Conservation (phyloP, 2,797 vertebrate genomes). For the Steatocranus sp. region DNA sequence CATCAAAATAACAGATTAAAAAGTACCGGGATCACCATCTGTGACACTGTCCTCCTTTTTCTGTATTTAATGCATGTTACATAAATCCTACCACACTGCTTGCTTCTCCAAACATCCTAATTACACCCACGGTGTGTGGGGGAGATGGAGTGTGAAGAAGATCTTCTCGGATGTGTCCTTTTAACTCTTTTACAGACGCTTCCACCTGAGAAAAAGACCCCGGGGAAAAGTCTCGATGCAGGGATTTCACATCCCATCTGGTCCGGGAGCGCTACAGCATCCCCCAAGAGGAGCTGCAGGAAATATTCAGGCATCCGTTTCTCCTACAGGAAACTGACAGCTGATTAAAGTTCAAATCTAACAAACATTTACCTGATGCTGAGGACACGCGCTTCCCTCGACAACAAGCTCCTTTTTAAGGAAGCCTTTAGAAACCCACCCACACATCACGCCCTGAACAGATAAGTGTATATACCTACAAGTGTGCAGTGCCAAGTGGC, state of each 20-base stretch:
- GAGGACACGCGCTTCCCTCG: background rate
- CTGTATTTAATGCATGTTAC: background rate
- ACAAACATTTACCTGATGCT: background rate
- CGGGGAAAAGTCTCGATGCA: background rate
- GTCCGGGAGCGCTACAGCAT: background rate
- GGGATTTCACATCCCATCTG: background rate
- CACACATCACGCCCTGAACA: background rate
- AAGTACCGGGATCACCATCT: background rate
- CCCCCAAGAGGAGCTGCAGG: background rate
- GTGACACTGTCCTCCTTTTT: background rate
- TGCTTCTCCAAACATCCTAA: background rate
- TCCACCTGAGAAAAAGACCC: background rate
- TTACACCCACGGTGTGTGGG: background rate
- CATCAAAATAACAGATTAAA: background rate
- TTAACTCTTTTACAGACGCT: rapidly evolving
- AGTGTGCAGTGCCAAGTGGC: background rate
- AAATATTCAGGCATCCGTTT: background rate
- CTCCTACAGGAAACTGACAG: no score
- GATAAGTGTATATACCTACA: background rate
- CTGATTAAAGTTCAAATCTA: background rate
- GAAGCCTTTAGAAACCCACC: rapidly evolving
- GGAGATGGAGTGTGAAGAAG: background rate
- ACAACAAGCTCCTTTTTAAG: background rate
- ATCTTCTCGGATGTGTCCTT: background rate
- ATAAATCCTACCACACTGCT: background rate